Conservation (phyloP, 2,888 invertebrate species). For the Lithosia quadra region DNA sequence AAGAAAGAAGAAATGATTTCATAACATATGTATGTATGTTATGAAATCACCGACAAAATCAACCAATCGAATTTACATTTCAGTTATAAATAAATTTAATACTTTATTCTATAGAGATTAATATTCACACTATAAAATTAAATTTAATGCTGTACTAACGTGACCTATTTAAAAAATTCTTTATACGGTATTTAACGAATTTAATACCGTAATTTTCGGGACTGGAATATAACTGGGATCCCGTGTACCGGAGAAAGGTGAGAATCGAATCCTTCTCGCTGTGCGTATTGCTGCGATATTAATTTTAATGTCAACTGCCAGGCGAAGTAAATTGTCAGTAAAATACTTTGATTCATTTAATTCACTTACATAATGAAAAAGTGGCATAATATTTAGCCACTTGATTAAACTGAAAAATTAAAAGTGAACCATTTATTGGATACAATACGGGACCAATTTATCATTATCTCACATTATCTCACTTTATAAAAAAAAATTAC, state of each 20-base stretch:
- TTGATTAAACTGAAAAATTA: background rate
- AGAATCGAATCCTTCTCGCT: background rate
- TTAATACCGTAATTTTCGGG: background rate
- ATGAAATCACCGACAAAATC: background rate
- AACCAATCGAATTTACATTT: background rate
- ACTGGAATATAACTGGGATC: background rate
- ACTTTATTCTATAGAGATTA: background rate
- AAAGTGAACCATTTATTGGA: background rate
- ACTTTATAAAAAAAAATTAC: background rate
- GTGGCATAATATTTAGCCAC: too few relatives aligned
- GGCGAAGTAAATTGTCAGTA: background rate
- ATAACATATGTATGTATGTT: too few relatives aligned
- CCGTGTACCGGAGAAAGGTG: background rate
- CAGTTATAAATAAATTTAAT: too few relatives aligned
- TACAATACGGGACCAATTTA: background rate
- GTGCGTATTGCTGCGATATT: constrained; percentile 2
- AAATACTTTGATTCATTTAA: background rate
- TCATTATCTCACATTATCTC: background rate
- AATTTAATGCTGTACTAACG: background rate
- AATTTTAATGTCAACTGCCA: background rate
- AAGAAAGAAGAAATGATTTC: too few relatives aligned
- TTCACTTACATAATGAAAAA: too few relatives aligned
- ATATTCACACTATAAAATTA: background rate
- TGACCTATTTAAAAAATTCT: background rate
- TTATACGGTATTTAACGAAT: background rate